Evolutionary conservation across 2,113 vertebrate species (phyloP).

Genomic region (Pseudolaguvia tuberculata): DNA sequence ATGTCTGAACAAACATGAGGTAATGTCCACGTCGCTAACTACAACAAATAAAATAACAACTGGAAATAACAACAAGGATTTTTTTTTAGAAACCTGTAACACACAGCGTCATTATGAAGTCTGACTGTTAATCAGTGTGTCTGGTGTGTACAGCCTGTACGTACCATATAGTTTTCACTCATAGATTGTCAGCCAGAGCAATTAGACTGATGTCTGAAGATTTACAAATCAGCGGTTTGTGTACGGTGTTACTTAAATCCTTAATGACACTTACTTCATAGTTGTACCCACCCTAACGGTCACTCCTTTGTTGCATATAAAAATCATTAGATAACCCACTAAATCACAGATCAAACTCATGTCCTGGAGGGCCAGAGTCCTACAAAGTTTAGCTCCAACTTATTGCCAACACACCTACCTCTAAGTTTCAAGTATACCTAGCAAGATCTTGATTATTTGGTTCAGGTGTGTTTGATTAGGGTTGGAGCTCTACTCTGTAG

Average conservation of each 20-base stretch:
- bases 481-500: too few species aligned
- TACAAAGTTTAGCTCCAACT: too few species aligned
- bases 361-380: too few species aligned
- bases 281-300: background rate
- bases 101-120: constrained; percentile 22
- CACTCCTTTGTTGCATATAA: background rate
- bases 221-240: background rate
- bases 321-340: background rate
- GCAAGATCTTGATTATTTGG: too few species aligned
- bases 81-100: background rate
- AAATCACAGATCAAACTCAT: too few species aligned
- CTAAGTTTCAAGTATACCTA: too few species aligned
- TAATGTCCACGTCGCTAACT: background rate
- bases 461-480: too few species aligned
- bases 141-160: background rate
- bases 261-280: background rate
- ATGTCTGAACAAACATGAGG: constrained; percentile 21
- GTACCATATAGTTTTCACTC: constrained; percentile 6
- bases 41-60: background rate
- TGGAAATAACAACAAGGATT: background rate
- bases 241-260: background rate
- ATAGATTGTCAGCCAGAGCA: constrained; percentile 7
- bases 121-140: constrained; percentile 14
- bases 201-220: background rate
- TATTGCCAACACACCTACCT: too few species aligned